Evolutionary conservation across 2,113 vertebrate species (phyloP).

Genomic region (Gymnocephalus cernua): DNA sequence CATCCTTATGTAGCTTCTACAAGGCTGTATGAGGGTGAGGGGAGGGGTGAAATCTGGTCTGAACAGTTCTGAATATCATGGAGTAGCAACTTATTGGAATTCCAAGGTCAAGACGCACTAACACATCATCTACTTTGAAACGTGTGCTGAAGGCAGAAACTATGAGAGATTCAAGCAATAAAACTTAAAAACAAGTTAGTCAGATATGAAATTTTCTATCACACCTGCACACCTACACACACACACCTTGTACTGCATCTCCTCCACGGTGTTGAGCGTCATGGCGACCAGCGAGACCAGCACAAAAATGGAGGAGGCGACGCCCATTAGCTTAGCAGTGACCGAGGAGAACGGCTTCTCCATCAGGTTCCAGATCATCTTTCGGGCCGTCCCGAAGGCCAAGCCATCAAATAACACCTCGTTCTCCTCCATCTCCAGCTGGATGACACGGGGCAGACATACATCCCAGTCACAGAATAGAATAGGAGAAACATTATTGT

Average conservation of each 20-base stretch:
- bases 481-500: background rate
- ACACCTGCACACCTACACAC: background rate
- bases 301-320: constrained; percentile 93
- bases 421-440: constrained; percentile 87
- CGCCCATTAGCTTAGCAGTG: constrained; percentile 89
- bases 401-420: constrained; percentile 87
- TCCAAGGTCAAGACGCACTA: no score
- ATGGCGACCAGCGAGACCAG: constrained; percentile 92
- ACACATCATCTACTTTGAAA: no score
- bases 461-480: background rate
- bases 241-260: constrained; percentile 88
- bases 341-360: constrained; percentile 95
- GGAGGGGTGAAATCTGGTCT: no score
- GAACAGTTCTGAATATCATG: no score
- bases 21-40: no score
- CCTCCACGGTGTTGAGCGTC: constrained; percentile 94
- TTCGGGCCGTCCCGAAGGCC: constrained; percentile 79
- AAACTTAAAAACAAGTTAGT: no score
- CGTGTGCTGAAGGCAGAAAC: no score
- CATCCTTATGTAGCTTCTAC: no score
- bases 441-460: background rate
- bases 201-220: no score
- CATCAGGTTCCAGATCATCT: constrained; percentile 92
- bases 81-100: no score
- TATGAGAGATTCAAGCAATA: no score